Conservation (phyloP, 2,888 invertebrate genomes). For the Lasioglossum calceatum region DNA sequence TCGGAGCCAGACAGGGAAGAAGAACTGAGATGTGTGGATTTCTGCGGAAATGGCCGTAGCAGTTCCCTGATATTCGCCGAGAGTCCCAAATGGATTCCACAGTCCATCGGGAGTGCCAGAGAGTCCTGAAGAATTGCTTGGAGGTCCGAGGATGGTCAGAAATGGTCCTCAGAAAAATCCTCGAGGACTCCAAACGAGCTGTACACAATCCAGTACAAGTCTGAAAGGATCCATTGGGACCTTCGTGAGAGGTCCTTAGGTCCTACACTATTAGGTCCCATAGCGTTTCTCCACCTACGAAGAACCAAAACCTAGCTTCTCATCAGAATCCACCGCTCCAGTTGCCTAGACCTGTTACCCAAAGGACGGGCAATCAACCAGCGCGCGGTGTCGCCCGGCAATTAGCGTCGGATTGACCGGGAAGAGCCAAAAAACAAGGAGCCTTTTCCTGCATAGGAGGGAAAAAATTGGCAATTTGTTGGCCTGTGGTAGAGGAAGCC, state of each 20-base stretch:
- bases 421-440: neutral
- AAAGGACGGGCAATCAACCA: neutral
- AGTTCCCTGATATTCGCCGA: neutral
- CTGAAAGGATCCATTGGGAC: neutral
- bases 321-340: neutral
- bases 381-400: neutral
- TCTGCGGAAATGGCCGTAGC: neutral
- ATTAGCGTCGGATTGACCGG: neutral
- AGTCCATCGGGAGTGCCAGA: too few relatives aligned
- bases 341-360: neutral
- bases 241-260: too few relatives aligned
- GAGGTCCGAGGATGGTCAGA: neutral
- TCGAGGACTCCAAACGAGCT: accelerated
- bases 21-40: neutral
- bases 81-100: neutral
- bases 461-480: conserved; percentile 24
- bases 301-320: neutral
- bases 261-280: too few relatives aligned
- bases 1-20: neutral
- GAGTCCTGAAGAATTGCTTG: neutral
- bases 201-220: neutral
- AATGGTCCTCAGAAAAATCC: neutral
- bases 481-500: neutral
- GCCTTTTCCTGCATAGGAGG: neutral
- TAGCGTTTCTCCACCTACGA: too few relatives aligned